Percentiles rank a stretch among this genome's conserved stretches.
Evolutionary conservation across 2,888 invertebrate genomes (phyloP).

Genomic region (Amphipoea oculea): DNA sequence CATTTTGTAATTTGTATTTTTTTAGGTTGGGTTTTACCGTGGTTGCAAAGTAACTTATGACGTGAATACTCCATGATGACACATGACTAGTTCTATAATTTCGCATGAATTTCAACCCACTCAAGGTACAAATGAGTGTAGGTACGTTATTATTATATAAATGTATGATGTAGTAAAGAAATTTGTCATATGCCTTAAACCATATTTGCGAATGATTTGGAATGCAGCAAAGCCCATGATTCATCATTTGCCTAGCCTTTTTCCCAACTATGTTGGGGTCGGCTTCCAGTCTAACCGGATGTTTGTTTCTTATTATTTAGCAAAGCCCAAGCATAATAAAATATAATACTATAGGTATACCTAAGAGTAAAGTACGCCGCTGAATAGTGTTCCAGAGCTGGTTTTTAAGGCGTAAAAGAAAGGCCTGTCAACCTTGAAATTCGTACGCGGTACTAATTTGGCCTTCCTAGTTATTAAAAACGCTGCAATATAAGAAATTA

Average conservation of each 20-base stretch:
- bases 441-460: accelerated
- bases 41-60: background rate
- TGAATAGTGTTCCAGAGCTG: slow-evolving; percentile 20
- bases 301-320: background rate
- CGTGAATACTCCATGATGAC: background rate
- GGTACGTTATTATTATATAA: too few species aligned
- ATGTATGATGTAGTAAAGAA: background rate
- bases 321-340: slow-evolving; percentile 15
- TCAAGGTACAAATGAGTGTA: background rate
- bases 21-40: background rate
- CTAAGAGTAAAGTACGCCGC: slow-evolving; percentile 37
- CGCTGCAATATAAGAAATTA: slow-evolving; percentile 22
- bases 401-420: slow-evolving; percentile 34
- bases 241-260: too few species aligned
- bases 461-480: background rate
- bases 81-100: background rate
- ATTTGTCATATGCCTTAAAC: background rate
- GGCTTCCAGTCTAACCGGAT: too few species aligned
- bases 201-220: background rate
- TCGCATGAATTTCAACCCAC: too few species aligned
- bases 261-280: too few species aligned
- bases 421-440: slow-evolving; percentile 32
- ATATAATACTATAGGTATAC: slow-evolving; percentile 6
- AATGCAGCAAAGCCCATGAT: background rate
- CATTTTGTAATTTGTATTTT: background rate